Evolutionary conservation across 1,140 invertebrate genomes (phyloP).

Genomic region (Nasonia vitripennis): DNA sequence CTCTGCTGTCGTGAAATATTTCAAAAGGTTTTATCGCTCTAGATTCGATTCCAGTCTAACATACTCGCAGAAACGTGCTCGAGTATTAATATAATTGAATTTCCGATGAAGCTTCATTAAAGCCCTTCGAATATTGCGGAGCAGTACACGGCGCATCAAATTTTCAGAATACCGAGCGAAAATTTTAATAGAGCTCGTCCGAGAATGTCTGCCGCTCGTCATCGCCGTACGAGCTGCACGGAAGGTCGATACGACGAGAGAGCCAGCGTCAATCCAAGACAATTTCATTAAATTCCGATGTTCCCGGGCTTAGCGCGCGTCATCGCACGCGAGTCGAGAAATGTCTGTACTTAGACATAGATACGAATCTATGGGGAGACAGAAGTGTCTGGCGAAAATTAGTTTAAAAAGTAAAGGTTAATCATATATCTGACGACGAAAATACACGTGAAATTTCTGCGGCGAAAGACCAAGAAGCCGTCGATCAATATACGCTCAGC

Average conservation of each 20-base stretch:
- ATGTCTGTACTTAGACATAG: neutral
- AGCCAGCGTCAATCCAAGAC: constrained; percentile 19
- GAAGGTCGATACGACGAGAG: neutral
- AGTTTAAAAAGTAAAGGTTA: too few species aligned
- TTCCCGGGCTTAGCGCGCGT: neutral
- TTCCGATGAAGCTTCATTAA: neutral
- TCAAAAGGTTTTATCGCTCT: neutral
- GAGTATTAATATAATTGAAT: neutral
- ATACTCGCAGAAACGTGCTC: neutral
- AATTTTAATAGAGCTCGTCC: constrained; percentile 22
- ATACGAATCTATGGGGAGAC: neutral
- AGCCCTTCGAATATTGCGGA: too few species aligned
- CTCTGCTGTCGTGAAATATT: neutral
- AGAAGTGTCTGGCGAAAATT: neutral
- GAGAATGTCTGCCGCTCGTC: neutral
- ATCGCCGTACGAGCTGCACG: neutral
- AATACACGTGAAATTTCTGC: neutral
- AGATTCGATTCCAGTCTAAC: neutral
- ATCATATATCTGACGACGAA: neutral
- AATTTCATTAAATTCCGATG: constrained; percentile 32
- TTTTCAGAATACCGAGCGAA: constrained; percentile 12
- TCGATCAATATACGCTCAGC: neutral
- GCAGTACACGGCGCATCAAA: neutral
- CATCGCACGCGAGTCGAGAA: neutral
- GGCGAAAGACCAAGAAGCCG: neutral